These are phyloP conservation scores for Elegia similella DNA, from an alignment of 2,888 invertebrate genomes.

Conservation along the genomic window DNA sequence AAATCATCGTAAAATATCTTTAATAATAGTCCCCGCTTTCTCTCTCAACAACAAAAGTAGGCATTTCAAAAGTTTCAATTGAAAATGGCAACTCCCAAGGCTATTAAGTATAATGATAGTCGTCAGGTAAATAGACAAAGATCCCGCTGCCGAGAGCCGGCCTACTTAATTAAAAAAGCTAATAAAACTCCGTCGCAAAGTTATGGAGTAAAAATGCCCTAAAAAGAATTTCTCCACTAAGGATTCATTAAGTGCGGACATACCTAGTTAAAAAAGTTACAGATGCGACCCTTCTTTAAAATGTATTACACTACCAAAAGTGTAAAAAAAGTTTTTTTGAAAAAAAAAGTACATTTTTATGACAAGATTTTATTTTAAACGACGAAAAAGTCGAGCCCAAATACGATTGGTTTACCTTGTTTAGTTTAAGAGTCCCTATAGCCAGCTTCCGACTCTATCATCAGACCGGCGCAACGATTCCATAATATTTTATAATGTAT, in stretches of 20 bases:
- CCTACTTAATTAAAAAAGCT: slow-evolving; percentile 34
- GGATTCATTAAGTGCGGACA: slow-evolving; percentile 2
- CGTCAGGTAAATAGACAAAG: slow-evolving; percentile 25
- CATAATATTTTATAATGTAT: too few species aligned
- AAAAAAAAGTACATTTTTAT: too few species aligned
- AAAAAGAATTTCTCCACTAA: slow-evolving; percentile 12
- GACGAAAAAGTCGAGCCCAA: too few species aligned
- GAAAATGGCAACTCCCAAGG: slow-evolving; percentile 27
- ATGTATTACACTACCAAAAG: too few species aligned
- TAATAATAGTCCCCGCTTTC: neutral
- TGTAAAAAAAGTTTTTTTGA: too few species aligned
- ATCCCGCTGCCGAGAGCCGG: slow-evolving; percentile 15
- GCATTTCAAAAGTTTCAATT: slow-evolving; percentile 14
- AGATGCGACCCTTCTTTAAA: neutral
- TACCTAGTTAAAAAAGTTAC: neutral
- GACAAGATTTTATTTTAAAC: too few species aligned
- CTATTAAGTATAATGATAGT: slow-evolving; percentile 32
- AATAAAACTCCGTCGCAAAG: slow-evolving; percentile 27
- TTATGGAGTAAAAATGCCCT: slow-evolving; percentile 16
- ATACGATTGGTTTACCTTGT: too few species aligned
- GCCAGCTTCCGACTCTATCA: too few species aligned
- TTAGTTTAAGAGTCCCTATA: too few species aligned
- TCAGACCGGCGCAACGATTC: too few species aligned
- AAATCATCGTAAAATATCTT: too few species aligned
- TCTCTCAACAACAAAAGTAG: neutral